Evolutionary conservation across 53 echinoderm and acorn worm genomes (phyloP).

Genomic region (Henricia sp.): DNA sequence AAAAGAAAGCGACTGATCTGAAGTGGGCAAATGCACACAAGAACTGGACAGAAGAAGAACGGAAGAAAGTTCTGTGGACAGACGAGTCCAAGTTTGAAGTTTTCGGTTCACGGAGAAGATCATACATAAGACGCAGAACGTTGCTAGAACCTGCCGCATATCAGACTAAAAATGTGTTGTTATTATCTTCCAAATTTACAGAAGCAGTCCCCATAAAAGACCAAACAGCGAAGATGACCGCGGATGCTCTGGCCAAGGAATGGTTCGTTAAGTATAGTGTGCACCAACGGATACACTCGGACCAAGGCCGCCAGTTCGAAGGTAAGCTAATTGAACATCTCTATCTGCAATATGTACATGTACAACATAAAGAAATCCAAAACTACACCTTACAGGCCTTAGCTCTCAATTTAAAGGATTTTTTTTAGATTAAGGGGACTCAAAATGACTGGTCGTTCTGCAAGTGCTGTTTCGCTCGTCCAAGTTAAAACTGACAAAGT

Average conservation of each 20-base stretch:
- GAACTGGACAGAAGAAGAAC: conserved; percentile 23
- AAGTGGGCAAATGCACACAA: background rate
- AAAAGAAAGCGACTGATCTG: background rate
- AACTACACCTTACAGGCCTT: conserved; percentile 15
- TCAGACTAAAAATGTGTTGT: too few species aligned
- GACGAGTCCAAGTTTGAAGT: conserved; percentile 38
- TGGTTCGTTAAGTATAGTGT: conserved; percentile 80
- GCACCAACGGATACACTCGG: conserved; percentile 68
- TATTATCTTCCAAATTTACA: conserved; percentile 74
- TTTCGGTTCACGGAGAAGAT: background rate
- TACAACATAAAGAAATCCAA: background rate
- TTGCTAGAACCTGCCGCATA: background rate
- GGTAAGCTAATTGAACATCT: conserved; percentile 54
- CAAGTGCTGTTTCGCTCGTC: too few species aligned
- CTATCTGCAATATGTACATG: background rate
- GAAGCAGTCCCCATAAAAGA: conserved; percentile 69
- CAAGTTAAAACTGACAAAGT: too few species aligned
- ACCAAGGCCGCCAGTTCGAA: conserved; percentile 81
- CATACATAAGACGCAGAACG: background rate
- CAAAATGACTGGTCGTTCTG: too few species aligned
- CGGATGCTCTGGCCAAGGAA: conserved; percentile 58
- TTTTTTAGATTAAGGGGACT: too few species aligned
- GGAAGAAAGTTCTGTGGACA: conserved; percentile 29
- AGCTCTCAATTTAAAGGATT: too few species aligned
- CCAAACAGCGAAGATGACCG: conserved; percentile 73